Conservation (phyloP, 53 echinoderm and acorn worm genomes). For the Temnopleurus reevesii region DNA sequence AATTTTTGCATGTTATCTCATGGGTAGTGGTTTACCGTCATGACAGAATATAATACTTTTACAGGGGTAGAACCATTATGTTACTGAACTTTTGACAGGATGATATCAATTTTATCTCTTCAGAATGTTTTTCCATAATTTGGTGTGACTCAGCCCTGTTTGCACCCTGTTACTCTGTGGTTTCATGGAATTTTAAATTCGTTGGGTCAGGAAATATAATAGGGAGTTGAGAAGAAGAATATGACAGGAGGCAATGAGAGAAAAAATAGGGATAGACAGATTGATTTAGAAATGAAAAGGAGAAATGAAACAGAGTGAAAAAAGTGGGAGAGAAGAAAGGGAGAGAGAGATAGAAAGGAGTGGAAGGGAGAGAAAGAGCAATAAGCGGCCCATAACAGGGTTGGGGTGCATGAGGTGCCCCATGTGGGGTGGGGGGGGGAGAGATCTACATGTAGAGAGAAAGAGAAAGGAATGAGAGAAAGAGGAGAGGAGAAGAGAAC, state of each 20-base stretch:
- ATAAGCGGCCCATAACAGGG: no score
- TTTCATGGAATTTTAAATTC: background rate
- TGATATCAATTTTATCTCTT: slow-evolving; percentile 27
- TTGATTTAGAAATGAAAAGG: no score
- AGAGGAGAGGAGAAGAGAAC: background rate
- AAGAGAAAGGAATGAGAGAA: background rate
- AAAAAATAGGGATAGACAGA: no score
- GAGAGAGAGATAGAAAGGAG: background rate
- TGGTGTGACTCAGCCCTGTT: slow-evolving; percentile 3
- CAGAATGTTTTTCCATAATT: background rate
- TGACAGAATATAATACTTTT: no score
- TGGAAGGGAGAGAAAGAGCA: no score
- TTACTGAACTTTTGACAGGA: background rate
- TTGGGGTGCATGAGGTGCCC: no score
- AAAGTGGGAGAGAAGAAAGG: background rate
- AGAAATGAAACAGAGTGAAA: background rate
- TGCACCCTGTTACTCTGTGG: background rate
- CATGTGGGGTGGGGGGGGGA: no score
- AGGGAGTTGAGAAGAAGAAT: background rate
- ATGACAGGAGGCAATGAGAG: background rate
- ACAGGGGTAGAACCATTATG: background rate
- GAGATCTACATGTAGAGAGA: background rate
- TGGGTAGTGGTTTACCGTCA: no score
- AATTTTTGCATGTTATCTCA: no score
- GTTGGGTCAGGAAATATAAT: background rate